Evolutionary conservation across 2,113 vertebrate genomes (phyloP), one percentile per base, ranked within the genome.

Genomic region (Toxostoma redivivum): DNA sequence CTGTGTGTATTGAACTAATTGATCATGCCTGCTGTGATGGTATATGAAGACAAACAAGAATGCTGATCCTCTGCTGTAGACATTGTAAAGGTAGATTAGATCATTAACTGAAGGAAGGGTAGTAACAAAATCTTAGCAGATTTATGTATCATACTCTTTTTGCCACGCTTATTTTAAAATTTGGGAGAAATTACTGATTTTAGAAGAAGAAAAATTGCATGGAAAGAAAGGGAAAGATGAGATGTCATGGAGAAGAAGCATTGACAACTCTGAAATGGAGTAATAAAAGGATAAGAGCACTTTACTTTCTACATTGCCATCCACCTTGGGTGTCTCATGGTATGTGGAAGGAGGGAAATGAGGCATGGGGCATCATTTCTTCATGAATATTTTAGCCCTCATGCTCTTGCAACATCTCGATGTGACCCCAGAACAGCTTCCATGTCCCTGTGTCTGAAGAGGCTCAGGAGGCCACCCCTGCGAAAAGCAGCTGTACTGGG

Each of bases 381-480:
- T 66, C 15, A 3, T 70, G 3, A 73, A 44, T 69, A 50, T 80
- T 93, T 85, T 72, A 85, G 81, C 16, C n/a, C 31, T 80, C 5
- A 2, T 60, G 13, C 33, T 73, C 35, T 54, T 81, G 20, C 25
- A 81, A 12, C 20, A 30, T 85, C 31, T 81, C 0, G 0, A 5
- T 53, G 40, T 80, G 62, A 70, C 58, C 58, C 45, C 50, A 66
- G 54, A 66, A 22, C 5, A 54, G 30, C 62, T 80, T 87, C 94
- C 74, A 47, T 28, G 12, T 72, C 19, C 22, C 6, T 9, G 13
- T 81, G 21, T 58, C 40, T 86, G 50, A 69, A 20, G 1, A 65
- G 27, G 30, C 58, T 92, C 35, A 38, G 54, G 48, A 80, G 74
- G 50, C 45, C 8, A 15, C 44, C 58, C 81, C 22, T 40, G 45